phyloP scores from a whole-genome alignment of 2,888 invertebrate genomes.

The Ochropleura leucogaster region DNA sequence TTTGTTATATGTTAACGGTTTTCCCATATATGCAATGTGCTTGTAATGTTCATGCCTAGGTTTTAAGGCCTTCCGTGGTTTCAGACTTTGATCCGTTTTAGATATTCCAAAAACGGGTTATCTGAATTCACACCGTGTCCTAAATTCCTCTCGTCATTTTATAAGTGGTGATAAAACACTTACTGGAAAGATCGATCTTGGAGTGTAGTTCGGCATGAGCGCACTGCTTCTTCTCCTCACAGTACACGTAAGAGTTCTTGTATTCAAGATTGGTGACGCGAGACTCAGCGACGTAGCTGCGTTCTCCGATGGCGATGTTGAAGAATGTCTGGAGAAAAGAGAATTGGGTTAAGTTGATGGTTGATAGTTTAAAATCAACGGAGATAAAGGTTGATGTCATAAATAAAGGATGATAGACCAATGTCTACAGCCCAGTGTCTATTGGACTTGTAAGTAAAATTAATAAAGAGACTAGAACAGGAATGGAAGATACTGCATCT shows the following conservation, averaged over 20 bases:
- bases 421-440: not conserved
- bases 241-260: slow-evolving; percentile 93
- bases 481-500: too few species aligned
- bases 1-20: too few species aligned
- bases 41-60: too few species aligned
- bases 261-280: slow-evolving; percentile 94
- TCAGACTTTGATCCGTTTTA: too few species aligned
- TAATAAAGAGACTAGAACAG: not conserved
- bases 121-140: too few species aligned
- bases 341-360: not conserved
- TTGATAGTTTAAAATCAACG: not conserved
- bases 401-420: not conserved
- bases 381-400: not conserved
- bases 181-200: slow-evolving; percentile 87
- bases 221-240: slow-evolving; percentile 95
- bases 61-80: too few species aligned
- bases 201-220: slow-evolving; percentile 93
- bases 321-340: slow-evolving; percentile 88
- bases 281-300: slow-evolving; percentile 93
- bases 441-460: not conserved
- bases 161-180: slow-evolving; percentile 62
- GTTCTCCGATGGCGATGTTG: slow-evolving; percentile 92
- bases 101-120: too few species aligned
- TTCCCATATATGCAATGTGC: too few species aligned
- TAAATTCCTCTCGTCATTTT: not conserved